phyloP scores from a whole-genome alignment of 2,888 invertebrate genomes.

The Scaptomyza flava region DNA sequence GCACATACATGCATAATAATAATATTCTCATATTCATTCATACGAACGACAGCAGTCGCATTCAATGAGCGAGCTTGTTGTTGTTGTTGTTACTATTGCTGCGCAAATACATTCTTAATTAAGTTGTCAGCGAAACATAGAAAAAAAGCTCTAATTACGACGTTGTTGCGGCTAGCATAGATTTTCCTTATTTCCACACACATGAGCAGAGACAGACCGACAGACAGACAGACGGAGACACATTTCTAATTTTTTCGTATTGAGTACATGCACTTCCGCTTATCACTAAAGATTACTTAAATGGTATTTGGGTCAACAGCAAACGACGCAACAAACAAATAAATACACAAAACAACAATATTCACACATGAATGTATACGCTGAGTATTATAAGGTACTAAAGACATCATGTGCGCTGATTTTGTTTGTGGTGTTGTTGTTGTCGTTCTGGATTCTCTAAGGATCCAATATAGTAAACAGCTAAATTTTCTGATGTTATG shows the following conservation, averaged over 20 bases:
- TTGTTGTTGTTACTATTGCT: conserved; percentile 40
- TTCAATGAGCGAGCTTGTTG: conserved; percentile 45
- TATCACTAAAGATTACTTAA: conserved; percentile 71
- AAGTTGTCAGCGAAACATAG: conserved; percentile 75
- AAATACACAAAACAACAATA: conserved; percentile 24
- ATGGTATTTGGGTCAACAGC: conserved; percentile 68
- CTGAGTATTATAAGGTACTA: not conserved
- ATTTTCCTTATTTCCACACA: conserved; percentile 44
- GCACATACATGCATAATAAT: conserved; percentile 2
- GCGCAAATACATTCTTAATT: conserved; percentile 77
- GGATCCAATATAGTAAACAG: not conserved
- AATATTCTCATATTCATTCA: conserved; percentile 41
- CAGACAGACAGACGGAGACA: conserved; percentile 10
- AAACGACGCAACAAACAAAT: conserved; percentile 34
- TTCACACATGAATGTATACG: conserved; percentile 10
- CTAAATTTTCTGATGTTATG: too few relatives aligned
- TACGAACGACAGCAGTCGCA: conserved; percentile 27
- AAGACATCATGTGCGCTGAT: conserved; percentile 18
- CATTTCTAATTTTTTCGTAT: conserved; percentile 62
- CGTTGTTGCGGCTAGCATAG: conserved; percentile 53
- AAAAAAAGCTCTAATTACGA: conserved; percentile 70
- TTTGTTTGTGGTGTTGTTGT: conserved; percentile 12
- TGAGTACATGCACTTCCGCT: conserved; percentile 74
- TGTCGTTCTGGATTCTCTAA: not conserved
- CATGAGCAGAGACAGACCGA: conserved; percentile 3